A percentile compares a stretch with the other conserved stretches of the same genome.
Conservation (phyloP, 1,140 invertebrate species). For the Heterodera schachtii region DNA sequence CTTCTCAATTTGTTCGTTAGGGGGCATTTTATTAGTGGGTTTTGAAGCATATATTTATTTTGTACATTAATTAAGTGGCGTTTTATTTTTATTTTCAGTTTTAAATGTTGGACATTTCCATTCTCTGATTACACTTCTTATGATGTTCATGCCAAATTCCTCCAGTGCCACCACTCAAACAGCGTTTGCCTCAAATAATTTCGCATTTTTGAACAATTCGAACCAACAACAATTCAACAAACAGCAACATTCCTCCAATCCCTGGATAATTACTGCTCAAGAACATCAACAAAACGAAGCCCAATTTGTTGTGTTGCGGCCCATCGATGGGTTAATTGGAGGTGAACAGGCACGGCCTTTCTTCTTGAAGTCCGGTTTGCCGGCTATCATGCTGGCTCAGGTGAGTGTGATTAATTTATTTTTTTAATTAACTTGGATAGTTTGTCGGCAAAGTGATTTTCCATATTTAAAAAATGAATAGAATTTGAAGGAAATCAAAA, state of each 20-base stretch:
- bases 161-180: neutral
- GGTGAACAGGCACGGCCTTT: constrained; percentile 51
- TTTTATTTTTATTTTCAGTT: no score
- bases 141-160: neutral
- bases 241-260: constrained; percentile 13
- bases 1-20: no score
- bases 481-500: no score
- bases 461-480: no score
- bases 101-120: no score
- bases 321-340: constrained; percentile 40
- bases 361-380: constrained; percentile 49
- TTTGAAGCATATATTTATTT: no score
- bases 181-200: neutral
- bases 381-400: constrained; percentile 69
- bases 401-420: constrained; percentile 88
- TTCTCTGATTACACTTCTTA: neutral
- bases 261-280: constrained; percentile 28
- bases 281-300: constrained; percentile 41
- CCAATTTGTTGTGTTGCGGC: constrained; percentile 49
- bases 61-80: no score
- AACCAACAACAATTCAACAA: neutral
- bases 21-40: no score
- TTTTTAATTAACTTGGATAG: no score
- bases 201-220: constrained; percentile 3
- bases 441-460: no score